A percentile compares a stretch with the other conserved stretches of the same genome.
Conservation (phyloP, 1,140 invertebrate genomes). For the Hycleus cichorii region DNA sequence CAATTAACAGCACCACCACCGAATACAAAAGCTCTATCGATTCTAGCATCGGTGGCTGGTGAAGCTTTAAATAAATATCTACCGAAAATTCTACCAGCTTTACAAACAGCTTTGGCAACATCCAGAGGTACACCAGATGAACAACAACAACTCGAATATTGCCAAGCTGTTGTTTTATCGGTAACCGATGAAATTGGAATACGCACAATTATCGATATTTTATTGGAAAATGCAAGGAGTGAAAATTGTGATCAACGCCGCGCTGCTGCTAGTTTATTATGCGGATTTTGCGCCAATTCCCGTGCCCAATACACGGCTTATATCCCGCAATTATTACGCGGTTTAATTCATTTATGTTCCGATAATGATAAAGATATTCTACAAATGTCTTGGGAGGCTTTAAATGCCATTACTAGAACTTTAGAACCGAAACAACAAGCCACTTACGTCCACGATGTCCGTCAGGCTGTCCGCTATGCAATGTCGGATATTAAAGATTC, state of each 20-base stretch:
- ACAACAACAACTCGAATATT: conserved; percentile 80
- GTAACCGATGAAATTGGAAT: conserved; percentile 82
- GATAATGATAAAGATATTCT: conserved; percentile 75
- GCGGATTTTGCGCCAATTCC: conserved; percentile 82
- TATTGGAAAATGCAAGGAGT: conserved; percentile 72
- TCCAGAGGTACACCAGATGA: conserved; percentile 62
- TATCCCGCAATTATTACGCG: conserved; percentile 80
- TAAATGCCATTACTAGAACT: conserved; percentile 85
- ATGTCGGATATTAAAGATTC: conserved; percentile 73
- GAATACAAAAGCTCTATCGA: conserved; percentile 89
- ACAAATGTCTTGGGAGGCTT: conserved; percentile 80
- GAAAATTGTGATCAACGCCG: conserved; percentile 57
- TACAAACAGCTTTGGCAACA: conserved; percentile 70
- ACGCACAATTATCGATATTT: conserved; percentile 79
- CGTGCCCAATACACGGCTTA: conserved; percentile 80
- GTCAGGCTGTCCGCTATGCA: conserved; percentile 86
- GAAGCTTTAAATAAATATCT: conserved; percentile 89
- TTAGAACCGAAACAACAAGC: conserved; percentile 75
- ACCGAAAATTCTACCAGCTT: conserved; percentile 82
- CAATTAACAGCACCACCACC: conserved; percentile 81
- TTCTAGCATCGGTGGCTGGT: conserved; percentile 86
- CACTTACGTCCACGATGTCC: conserved; percentile 76
- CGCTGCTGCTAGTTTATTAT: conserved; percentile 79
- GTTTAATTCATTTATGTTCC: conserved; percentile 78
- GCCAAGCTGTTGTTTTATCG: conserved; percentile 86